Conservation (phyloP, 2,113 vertebrate species). For the Zootoca vivipara region DNA sequence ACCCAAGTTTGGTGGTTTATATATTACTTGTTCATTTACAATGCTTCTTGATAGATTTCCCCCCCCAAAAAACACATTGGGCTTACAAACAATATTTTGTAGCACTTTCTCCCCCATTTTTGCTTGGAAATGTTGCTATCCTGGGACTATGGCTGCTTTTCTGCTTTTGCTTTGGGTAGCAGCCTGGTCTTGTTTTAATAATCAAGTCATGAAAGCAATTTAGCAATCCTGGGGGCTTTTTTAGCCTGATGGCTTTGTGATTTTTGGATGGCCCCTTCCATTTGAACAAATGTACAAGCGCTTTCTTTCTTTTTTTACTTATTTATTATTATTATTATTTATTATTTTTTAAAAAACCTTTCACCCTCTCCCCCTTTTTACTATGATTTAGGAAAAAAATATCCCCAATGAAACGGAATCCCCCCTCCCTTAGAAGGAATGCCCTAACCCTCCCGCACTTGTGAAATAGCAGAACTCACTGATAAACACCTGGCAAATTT, state of each 20-base stretch:
- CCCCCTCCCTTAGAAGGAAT: constrained; percentile 18
- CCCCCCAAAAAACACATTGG: too few species aligned
- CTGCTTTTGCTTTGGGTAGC: not conserved
- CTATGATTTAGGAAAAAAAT: constrained; percentile 25
- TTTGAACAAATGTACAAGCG: constrained; percentile 10
- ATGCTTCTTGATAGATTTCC: too few species aligned
- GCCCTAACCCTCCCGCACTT: not conserved
- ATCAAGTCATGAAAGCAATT: not conserved
- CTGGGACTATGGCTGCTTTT: too few species aligned
- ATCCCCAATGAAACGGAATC: not conserved
- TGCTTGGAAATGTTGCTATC: too few species aligned
- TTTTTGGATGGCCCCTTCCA: not conserved
- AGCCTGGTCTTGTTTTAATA: not conserved
- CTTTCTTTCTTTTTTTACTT: not conserved
- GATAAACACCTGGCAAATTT: constrained; percentile 37
- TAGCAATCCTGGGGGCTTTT: not conserved
- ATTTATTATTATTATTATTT: constrained; percentile 3
- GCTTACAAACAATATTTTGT: too few species aligned
- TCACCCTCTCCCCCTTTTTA: constrained; percentile 6
- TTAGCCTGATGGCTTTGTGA: not conserved
- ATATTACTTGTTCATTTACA: too few species aligned
- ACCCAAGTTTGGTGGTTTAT: too few species aligned
- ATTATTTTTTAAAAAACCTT: constrained; percentile 13
- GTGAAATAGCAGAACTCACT: constrained; percentile 42
- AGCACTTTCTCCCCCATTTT: too few species aligned